Conservation (phyloP, 1,140 invertebrate genomes). For the Agrypnia vestita region DNA sequence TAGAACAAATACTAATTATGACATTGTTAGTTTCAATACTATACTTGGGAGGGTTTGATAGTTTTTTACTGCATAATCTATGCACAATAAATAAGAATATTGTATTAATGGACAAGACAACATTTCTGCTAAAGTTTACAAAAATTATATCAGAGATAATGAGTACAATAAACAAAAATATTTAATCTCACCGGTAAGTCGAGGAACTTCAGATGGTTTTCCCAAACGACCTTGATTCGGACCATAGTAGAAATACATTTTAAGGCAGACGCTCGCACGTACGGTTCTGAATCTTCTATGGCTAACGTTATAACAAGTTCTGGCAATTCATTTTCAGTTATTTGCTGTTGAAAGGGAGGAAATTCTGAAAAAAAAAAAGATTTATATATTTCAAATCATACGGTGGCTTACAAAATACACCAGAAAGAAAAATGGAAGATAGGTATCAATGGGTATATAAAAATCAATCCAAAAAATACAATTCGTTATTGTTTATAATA, state of each 20-base stretch:
- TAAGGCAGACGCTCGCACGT: constrained; percentile 82
- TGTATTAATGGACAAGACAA: neutral
- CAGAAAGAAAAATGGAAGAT: too few relatives aligned
- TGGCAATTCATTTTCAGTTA: constrained; percentile 79
- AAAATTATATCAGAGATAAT: too few relatives aligned
- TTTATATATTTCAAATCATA: constrained; percentile 36
- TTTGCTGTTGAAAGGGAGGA: constrained; percentile 82
- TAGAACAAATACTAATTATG: too few relatives aligned
- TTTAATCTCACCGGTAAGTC: constrained; percentile 75
- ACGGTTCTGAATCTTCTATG: constrained; percentile 79
- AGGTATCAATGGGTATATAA: too few relatives aligned
- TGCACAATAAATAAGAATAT: neutral
- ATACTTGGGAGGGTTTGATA: too few relatives aligned
- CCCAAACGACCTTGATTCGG: constrained; percentile 78
- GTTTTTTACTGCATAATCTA: too few relatives aligned
- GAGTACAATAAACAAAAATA: neutral
- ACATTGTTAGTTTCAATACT: too few relatives aligned
- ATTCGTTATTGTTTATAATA: too few relatives aligned
- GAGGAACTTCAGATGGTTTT: constrained; percentile 74
- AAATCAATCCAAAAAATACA: too few relatives aligned
- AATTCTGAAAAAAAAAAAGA: constrained; percentile 75
- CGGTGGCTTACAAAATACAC: too few relatives aligned
- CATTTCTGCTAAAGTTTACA: too few relatives aligned
- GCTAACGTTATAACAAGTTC: constrained; percentile 78
- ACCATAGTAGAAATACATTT: constrained; percentile 79